phyloP scores from a whole-genome alignment of 1,140 invertebrate species.

The Drosophila miranda region DNA sequence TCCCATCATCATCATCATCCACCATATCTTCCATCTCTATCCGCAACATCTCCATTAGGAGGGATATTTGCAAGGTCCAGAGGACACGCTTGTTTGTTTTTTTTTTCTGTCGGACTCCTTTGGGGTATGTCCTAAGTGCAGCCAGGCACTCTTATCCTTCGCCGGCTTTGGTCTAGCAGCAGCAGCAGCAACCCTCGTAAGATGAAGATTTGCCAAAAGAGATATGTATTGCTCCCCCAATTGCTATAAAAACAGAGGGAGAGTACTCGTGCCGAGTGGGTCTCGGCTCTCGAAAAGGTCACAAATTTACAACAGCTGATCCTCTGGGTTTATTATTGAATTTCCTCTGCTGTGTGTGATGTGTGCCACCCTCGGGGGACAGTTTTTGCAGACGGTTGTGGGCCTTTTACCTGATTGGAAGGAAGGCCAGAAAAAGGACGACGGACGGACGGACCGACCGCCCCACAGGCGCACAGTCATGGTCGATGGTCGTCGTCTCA shows the following conservation, averaged over 20 bases:
- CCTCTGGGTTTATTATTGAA: conserved; percentile 70
- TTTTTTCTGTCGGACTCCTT: conserved; percentile 11
- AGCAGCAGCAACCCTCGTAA: conserved; percentile 58
- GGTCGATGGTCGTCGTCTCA: conserved; percentile 20
- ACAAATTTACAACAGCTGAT: conserved; percentile 69
- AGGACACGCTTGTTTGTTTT: conserved; percentile 17
- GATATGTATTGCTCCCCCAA: conserved; percentile 70
- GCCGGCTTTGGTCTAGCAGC: conserved; percentile 11
- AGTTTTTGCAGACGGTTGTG: conserved; percentile 64
- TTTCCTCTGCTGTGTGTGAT: conserved; percentile 25
- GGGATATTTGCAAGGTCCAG: conserved; percentile 14
- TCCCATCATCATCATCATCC: conserved; percentile 10
- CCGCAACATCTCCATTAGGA: conserved; percentile 17
- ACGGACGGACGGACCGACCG: neutral
- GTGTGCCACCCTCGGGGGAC: conserved; percentile 61
- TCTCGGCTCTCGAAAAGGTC: neutral
- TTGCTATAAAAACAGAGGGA: conserved; percentile 46
- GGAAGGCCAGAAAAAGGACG: conserved; percentile 36
- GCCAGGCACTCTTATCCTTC: neutral
- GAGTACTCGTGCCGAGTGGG: conserved; percentile 1
- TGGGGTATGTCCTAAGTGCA: conserved; percentile 23
- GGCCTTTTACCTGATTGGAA: conserved; percentile 60
- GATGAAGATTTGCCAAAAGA: conserved; percentile 59
- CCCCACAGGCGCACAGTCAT: no score
- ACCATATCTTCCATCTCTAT: conserved; percentile 10